These are phyloP conservation scores for Sabatieria punctata DNA, from an alignment of 2,888 invertebrate genomes.

Conservation along the genomic window DNA sequence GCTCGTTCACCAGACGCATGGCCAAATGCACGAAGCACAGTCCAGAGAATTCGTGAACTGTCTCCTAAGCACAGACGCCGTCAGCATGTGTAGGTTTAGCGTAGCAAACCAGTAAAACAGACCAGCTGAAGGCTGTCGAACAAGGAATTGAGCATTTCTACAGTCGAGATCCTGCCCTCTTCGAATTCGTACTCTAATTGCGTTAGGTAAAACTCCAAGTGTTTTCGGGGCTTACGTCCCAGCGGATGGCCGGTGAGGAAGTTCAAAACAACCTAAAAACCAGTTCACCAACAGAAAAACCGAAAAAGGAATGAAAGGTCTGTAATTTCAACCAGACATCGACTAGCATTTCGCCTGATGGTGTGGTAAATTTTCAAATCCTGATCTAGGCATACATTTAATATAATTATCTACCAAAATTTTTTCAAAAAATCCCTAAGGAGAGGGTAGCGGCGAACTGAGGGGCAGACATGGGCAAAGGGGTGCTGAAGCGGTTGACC, in stretches of 20 bases:
- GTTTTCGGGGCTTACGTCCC: constrained; percentile 49
- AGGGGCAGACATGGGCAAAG: too few relatives aligned
- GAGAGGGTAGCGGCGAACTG: too few relatives aligned
- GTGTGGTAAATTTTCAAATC: too few relatives aligned
- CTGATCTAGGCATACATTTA: too few relatives aligned
- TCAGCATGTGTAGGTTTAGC: background rate
- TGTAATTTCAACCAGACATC: too few relatives aligned
- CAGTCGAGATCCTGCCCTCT: constrained; percentile 63
- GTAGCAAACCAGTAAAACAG: constrained; percentile 24
- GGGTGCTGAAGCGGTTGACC: too few relatives aligned
- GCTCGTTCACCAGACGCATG: constrained; percentile 59
- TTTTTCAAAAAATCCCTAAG: too few relatives aligned
- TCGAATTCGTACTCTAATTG: constrained; percentile 65
- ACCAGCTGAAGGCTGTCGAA: constrained; percentile 58
- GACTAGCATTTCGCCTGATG: too few relatives aligned
- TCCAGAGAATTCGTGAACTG: constrained; percentile 45
- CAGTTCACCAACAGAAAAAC: too few relatives aligned
- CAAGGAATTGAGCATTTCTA: constrained; percentile 63
- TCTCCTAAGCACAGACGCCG: constrained; percentile 35
- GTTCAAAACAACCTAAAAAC: constrained; percentile 41
- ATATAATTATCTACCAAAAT: too few relatives aligned
- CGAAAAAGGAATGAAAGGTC: too few relatives aligned
- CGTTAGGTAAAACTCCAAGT: constrained; percentile 59
- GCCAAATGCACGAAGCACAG: constrained; percentile 58
- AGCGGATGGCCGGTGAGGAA: constrained; percentile 73